A percentile compares a stretch with the other conserved stretches of the same genome.
These are phyloP conservation scores for Frankliniella fusca DNA, from an alignment of 2,888 invertebrate species.

Conservation along the genomic window DNA sequence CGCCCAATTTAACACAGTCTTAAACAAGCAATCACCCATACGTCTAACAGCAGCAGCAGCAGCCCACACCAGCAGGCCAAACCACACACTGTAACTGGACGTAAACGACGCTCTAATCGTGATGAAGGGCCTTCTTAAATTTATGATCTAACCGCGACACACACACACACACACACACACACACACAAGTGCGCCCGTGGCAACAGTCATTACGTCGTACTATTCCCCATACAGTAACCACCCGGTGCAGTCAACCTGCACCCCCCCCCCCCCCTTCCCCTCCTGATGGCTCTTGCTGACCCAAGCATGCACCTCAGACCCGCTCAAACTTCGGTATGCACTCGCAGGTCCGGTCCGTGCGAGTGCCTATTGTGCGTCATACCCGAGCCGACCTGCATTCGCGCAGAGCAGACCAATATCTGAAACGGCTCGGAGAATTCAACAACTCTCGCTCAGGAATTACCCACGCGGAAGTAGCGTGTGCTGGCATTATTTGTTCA, in stretches of 20 bases:
- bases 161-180: not conserved
- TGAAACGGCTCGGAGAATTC: too few relatives aligned
- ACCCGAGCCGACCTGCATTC: too few relatives aligned
- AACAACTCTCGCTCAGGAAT: too few relatives aligned
- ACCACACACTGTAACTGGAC: not conserved
- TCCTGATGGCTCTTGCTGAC: not conserved
- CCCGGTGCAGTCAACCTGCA: too few relatives aligned
- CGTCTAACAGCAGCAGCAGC: not conserved
- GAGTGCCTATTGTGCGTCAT: too few relatives aligned
- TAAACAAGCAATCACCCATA: not conserved
- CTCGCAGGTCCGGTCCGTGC: too few relatives aligned
- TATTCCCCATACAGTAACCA: not conserved
- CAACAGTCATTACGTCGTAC: not conserved
- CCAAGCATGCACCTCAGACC: not conserved
- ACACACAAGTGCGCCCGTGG: not conserved
- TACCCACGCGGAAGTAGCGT: too few relatives aligned
- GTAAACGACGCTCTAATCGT: not conserved
- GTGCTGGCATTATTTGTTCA: too few relatives aligned
- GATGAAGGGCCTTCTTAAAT: not conserved
- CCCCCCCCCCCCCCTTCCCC: too few relatives aligned
- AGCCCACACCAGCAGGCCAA: not conserved
- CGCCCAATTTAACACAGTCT: not conserved
- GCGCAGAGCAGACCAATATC: too few relatives aligned
- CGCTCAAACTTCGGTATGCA: not conserved
- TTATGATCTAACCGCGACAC: not conserved